A percentile compares a stretch with the other conserved stretches of the same genome.
Conservation (phyloP, 2,113 vertebrate genomes). For the Arvicanthis niloticus region DNA sequence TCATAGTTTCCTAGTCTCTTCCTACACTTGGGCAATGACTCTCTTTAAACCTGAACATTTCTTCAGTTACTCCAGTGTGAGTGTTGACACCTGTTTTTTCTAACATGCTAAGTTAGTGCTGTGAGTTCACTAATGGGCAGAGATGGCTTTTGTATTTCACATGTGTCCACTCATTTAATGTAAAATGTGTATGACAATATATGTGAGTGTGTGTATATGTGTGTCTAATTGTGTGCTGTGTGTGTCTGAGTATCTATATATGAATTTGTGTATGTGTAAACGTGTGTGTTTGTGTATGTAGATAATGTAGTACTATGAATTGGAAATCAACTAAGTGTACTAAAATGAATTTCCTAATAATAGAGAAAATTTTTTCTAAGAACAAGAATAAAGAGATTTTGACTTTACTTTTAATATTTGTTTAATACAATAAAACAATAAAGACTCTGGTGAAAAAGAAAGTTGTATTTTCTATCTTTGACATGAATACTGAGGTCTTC, state of each 20-base stretch:
- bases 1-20: background rate
- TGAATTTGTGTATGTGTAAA: background rate
- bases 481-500: background rate
- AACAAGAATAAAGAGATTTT: background rate
- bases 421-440: background rate
- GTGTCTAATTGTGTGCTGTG: background rate
- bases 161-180: background rate
- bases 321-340: background rate
- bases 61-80: background rate
- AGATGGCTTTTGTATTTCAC: background rate
- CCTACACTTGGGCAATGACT: background rate
- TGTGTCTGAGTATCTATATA: background rate
- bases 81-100: background rate
- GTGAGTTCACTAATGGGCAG: fast-evolving
- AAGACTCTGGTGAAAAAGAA: background rate
- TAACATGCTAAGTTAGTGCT: background rate
- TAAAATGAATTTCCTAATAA: background rate
- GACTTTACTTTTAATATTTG: background rate
- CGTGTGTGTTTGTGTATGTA: background rate
- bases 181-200: background rate
- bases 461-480: background rate
- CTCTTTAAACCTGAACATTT: background rate
- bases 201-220: background rate
- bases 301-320: background rate
- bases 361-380: background rate